Conservation (phyloP, 2,113 vertebrate genomes). For the Cryptomyrus ogoouensis region DNA sequence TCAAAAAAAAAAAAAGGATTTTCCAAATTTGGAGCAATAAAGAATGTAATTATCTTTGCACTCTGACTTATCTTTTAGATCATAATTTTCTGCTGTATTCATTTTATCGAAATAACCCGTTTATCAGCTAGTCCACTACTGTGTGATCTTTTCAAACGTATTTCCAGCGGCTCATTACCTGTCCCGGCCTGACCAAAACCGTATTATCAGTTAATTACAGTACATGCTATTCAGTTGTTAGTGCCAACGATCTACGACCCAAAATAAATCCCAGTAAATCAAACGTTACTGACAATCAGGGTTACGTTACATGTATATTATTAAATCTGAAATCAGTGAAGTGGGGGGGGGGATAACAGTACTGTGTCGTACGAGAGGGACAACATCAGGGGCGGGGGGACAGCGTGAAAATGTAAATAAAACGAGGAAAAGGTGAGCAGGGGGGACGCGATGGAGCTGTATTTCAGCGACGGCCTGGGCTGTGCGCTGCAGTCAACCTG, state of each 20-base stretch:
- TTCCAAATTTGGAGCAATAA: not conserved
- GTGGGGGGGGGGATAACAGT: not conserved
- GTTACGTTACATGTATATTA: not conserved
- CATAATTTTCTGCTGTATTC: slow-evolving; percentile 1
- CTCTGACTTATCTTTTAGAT: not conserved
- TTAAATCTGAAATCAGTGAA: not conserved
- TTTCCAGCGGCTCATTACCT: not conserved
- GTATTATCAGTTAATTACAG: not conserved
- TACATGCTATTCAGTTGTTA: not conserved
- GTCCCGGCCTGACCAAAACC: not conserved
- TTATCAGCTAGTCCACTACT: not conserved
- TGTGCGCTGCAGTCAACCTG: not conserved
- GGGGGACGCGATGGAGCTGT: not conserved
- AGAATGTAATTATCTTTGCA: not conserved
- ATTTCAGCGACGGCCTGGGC: not conserved
- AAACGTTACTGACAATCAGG: not conserved
- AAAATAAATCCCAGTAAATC: not conserved
- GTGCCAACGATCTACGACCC: not conserved
- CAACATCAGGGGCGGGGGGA: not conserved
- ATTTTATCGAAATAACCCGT: not conserved
- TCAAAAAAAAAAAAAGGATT: not conserved
- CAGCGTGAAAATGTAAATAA: not conserved
- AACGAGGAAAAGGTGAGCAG: not conserved
- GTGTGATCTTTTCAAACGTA: not conserved
- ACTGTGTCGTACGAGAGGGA: not conserved